Conservation (phyloP, 2,797 vertebrate genomes). For the Thaleichthys pacificus region DNA sequence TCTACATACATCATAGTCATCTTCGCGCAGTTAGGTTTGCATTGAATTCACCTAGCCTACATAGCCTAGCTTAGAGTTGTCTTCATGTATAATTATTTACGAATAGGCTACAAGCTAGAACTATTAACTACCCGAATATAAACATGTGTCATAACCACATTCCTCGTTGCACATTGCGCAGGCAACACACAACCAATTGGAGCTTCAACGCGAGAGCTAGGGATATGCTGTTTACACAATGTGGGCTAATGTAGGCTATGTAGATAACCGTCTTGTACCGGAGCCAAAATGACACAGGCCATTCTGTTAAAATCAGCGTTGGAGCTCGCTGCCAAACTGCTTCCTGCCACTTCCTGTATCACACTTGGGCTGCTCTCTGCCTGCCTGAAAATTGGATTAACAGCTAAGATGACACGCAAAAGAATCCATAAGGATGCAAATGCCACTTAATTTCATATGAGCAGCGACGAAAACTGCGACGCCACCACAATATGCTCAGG, state of each 20-base stretch:
- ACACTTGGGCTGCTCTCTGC: conserved; percentile 27
- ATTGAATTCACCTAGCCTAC: too few relatives aligned
- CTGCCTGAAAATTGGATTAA: conserved; percentile 40
- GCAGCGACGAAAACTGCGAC: conserved; percentile 37
- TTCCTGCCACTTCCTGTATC: conserved; percentile 4
- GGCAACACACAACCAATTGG: too few relatives aligned
- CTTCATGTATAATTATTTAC: too few relatives aligned
- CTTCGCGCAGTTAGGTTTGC: background rate
- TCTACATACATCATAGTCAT: background rate
- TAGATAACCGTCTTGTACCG: conserved; percentile 33
- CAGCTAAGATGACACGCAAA: conserved; percentile 11
- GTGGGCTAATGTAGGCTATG: conserved; percentile 5
- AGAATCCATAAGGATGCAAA: conserved; percentile 16
- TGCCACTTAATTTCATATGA: conserved; percentile 1
- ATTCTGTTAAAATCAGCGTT: background rate
- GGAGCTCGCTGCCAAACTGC: background rate
- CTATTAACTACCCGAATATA: background rate
- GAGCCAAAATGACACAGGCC: background rate
- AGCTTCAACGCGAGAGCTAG: background rate
- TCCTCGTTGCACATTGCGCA: too few relatives aligned
- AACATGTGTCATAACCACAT: background rate
- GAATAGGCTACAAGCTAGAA: too few relatives aligned
- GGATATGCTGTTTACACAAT: background rate
- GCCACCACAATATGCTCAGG: conserved; percentile 46
- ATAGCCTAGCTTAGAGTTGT: too few relatives aligned